Base-by-base conservation (phyloP, 2,113 vertebrate genomes). In the Microtus montanus region DNA sequence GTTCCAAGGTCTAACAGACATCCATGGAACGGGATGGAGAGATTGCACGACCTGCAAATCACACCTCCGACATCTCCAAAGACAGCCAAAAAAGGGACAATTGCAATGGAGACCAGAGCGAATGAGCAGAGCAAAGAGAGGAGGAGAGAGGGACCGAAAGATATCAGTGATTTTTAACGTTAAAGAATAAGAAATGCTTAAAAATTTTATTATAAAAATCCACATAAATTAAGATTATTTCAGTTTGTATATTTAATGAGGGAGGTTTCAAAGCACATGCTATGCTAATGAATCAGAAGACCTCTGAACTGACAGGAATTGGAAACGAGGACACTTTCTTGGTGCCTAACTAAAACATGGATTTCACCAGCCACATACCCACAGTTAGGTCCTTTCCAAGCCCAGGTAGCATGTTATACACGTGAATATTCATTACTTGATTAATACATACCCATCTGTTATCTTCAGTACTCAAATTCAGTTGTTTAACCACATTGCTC, bases 21-120 rank as follows among this genome's bases (percentile, higher is more conserved):
- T 78, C 97, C 97, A 52, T 98, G 97, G 83, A 98, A 98, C 0
- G 97, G 86, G n/a, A 98, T 0, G n/a, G 97, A 97, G 61, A 98
- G 97, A 70, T 98, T 98, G 93, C 97, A 98, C 13, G 1, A 26
- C 80, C 90, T 96, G 54, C 97, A 98, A 11, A 96, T 35, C 85
- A 96, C 10, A 75, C 47, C 6, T 78, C 11, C 58, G 38, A 12
- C 33, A 74, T n/a, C 79, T 93, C 14, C 75, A 63, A 73, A 14
- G 2, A 41, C 4, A 85, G 71, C 89, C 82, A 61, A 80, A 38
- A 74, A 61, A 24, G 35, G 24, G 30, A 28, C 93, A 88, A 63
- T 41, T 73, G 30, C n/a, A 54, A 58, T 85, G 28, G 44, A 47
- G 2, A 41, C 14, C 20, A 90, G n/a, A 38, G 9, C 70, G 33